These are phyloP conservation scores for Rissa tridactyla DNA, from an alignment of 2,113 vertebrate species.

Conservation along the genomic window DNA sequence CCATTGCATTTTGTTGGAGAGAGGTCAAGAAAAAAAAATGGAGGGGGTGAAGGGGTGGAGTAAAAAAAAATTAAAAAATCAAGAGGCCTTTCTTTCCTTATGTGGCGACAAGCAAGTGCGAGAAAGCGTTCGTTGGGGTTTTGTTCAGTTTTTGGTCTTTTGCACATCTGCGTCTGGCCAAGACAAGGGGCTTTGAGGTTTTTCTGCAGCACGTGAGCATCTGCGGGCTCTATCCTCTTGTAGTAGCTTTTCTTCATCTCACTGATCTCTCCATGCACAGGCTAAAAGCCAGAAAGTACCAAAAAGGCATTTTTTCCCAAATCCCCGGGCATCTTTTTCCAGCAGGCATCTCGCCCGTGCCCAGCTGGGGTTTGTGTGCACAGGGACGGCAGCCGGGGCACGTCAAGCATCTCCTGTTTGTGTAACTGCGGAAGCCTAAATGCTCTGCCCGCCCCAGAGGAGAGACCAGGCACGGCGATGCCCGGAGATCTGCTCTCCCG, in stretches of 20 bases:
- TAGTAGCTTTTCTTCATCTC: slow-evolving; percentile 99
- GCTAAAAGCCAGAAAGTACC: not conserved
- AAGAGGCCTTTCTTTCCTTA: slow-evolving; percentile 80
- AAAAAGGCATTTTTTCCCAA: not conserved
- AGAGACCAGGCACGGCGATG: not conserved
- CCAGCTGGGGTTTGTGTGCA: not conserved
- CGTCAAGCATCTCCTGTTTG: not conserved
- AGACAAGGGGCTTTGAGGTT: slow-evolving; percentile 88
- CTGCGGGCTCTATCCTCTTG: slow-evolving; percentile 99
- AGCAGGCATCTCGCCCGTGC: not conserved
- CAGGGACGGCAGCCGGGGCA: not conserved
- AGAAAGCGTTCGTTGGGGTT: slow-evolving; percentile 74
- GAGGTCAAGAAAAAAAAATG: slow-evolving; percentile 36
- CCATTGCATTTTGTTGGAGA: slow-evolving; percentile 68
- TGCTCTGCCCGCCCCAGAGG: not conserved
- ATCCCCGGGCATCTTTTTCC: rapidly evolving
- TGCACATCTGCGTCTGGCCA: slow-evolving; percentile 88
- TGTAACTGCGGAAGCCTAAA: not conserved
- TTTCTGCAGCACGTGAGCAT: slow-evolving; percentile 98
- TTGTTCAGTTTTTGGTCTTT: slow-evolving; percentile 83
- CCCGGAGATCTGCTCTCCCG: not conserved
- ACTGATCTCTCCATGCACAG: slow-evolving; percentile 81
- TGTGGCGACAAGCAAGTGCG: slow-evolving; percentile 85
- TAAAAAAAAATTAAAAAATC: not conserved
- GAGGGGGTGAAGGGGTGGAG: slow-evolving; percentile 23